Percentiles rank a stretch among this genome's conserved stretches.
Conservation (phyloP, 1,140 invertebrate species). For the Heliothis subflexa region DNA sequence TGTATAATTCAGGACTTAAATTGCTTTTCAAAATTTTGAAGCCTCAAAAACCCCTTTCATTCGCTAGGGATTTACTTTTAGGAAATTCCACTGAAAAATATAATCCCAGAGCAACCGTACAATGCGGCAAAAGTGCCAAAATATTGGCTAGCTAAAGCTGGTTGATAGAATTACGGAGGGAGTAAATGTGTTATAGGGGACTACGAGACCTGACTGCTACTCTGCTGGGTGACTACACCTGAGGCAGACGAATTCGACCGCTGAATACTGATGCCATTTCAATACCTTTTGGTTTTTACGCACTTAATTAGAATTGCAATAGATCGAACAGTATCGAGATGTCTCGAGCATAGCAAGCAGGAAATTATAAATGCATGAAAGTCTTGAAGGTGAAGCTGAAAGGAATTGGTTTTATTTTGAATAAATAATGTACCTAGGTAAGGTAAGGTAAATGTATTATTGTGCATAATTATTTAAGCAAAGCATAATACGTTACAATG, state of each 20-base stretch:
- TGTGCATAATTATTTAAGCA: no score
- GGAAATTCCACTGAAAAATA: not conserved
- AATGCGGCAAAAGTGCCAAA: conserved; percentile 1
- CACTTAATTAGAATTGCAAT: conserved; percentile 41
- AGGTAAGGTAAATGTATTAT: no score
- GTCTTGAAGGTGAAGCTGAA: not conserved
- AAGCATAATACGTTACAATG: no score
- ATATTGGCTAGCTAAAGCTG: conserved; percentile 17
- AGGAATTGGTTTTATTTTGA: not conserved
- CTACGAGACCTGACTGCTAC: conserved; percentile 14
- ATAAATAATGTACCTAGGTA: not conserved
- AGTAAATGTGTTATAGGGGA: conserved; percentile 47
- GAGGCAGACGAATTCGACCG: conserved; percentile 35
- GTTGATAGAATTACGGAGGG: conserved; percentile 33
- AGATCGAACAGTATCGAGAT: conserved; percentile 26
- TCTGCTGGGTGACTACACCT: conserved; percentile 29
- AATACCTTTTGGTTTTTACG: conserved; percentile 24
- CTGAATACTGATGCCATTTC: conserved; percentile 34
- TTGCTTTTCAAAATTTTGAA: no score
- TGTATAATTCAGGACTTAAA: no score
- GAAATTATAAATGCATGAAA: not conserved
- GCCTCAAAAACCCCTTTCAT: no score
- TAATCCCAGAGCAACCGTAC: not conserved
- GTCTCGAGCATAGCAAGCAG: conserved; percentile 14
- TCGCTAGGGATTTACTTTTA: not conserved